phyloP scores from a whole-genome alignment of 1,140 invertebrate species.

The Delia radicum region DNA sequence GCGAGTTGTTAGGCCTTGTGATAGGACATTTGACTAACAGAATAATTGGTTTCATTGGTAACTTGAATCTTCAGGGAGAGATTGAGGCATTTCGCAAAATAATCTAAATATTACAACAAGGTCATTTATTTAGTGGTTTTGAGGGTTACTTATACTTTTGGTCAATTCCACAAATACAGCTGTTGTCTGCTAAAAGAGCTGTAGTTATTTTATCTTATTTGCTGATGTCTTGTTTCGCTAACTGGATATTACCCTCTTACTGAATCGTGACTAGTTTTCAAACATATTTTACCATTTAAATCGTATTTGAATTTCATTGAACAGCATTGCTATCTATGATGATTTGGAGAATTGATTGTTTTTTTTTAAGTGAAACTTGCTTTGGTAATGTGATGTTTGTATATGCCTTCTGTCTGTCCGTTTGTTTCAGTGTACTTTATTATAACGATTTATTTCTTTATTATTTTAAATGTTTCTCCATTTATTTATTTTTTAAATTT shows the following conservation, averaged over 20 bases:
- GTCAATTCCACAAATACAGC: background rate
- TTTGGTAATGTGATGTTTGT: background rate
- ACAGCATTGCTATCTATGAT: background rate
- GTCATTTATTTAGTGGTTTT: too few relatives aligned
- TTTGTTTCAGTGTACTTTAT: background rate
- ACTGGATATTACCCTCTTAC: background rate
- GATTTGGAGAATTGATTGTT: background rate
- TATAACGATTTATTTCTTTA: background rate
- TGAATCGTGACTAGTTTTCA: background rate
- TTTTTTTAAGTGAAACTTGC: background rate
- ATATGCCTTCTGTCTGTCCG: background rate
- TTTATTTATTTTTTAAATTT: background rate
- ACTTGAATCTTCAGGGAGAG: too few relatives aligned
- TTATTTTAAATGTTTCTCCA: background rate
- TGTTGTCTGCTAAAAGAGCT: background rate
- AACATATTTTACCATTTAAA: background rate
- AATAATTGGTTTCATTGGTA: too few relatives aligned
- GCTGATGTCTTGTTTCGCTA: background rate
- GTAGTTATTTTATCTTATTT: background rate
- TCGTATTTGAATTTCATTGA: background rate
- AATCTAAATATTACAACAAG: too few relatives aligned
- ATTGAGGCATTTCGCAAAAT: too few relatives aligned
- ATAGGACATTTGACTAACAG: too few relatives aligned
- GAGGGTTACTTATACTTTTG: too few relatives aligned
- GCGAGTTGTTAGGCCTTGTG: too few relatives aligned